phyloP scores from a whole-genome alignment of 2,113 vertebrate genomes.

The Myotis brandtii region DNA sequence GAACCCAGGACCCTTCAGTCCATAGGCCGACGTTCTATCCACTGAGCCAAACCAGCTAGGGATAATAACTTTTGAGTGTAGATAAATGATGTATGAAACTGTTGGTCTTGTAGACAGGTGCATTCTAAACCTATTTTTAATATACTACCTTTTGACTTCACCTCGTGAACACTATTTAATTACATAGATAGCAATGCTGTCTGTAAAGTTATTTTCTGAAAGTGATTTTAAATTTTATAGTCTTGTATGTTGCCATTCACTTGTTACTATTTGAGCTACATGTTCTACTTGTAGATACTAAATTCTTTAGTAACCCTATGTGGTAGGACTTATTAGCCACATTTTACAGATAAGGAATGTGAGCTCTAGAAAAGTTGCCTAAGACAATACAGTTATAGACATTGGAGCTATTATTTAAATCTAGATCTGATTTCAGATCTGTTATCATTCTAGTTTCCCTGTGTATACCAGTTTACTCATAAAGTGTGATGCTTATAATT shows the following conservation, averaged over 20 bases:
- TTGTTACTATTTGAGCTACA: constrained; percentile 24
- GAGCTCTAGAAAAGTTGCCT: constrained; percentile 9
- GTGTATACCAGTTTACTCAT: neutral
- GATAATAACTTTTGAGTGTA: neutral
- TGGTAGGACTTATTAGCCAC: neutral
- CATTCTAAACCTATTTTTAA: constrained; percentile 35
- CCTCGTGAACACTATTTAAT: neutral
- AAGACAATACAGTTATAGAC: neutral
- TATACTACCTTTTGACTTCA: neutral
- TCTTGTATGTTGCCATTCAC: neutral
- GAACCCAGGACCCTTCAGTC: too few relatives aligned
- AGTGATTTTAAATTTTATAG: constrained; percentile 15
- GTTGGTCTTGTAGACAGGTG: neutral
- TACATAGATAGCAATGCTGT: neutral
- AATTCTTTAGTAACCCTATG: neutral
- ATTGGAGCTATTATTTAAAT: neutral
- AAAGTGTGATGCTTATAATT: neutral
- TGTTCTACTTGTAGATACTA: neutral
- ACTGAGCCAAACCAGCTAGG: too few relatives aligned
- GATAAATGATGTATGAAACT: neutral
- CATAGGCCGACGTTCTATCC: too few relatives aligned
- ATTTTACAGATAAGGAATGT: constrained; percentile 17
- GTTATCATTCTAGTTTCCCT: neutral
- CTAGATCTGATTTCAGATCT: neutral
- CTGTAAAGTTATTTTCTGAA: neutral